A percentile compares a stretch with the other conserved stretches of the same genome.
These are phyloP conservation scores for Brachyopa scutellaris DNA, from an alignment of 2,888 invertebrate species.

Conservation along the genomic window DNA sequence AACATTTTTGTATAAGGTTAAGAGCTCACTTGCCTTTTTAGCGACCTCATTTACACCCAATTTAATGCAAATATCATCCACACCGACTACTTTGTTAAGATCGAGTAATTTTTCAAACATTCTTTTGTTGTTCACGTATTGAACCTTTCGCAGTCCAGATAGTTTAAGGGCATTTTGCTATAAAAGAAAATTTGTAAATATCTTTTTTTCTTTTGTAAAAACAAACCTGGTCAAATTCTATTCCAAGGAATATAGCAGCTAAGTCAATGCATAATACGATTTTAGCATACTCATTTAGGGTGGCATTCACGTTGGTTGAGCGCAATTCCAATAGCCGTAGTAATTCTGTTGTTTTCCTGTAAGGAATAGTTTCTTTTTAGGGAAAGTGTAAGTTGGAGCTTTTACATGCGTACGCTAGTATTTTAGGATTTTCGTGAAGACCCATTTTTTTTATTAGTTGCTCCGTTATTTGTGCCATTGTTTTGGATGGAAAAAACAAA, in stretches of 20 bases:
- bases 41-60: constrained; percentile 82
- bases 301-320: constrained; percentile 77
- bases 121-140: constrained; percentile 84
- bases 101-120: constrained; percentile 85
- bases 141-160: constrained; percentile 83
- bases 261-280: constrained; percentile 85
- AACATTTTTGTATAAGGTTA: constrained; percentile 82
- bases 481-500: neutral
- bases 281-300: constrained; percentile 85
- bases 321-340: constrained; percentile 79
- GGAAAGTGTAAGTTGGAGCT: neutral
- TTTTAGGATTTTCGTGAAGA: constrained; percentile 76
- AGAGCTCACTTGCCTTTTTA: constrained; percentile 83
- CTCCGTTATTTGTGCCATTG: constrained; percentile 77
- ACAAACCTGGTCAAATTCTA: constrained; percentile 82
- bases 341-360: constrained; percentile 79
- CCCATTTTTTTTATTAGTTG: constrained; percentile 79
- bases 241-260: constrained; percentile 83
- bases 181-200: constrained; percentile 63
- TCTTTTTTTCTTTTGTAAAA: neutral
- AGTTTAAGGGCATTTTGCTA: constrained; percentile 85
- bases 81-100: constrained; percentile 83
- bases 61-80: constrained; percentile 84
- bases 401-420: constrained; percentile 77
- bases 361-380: constrained; percentile 7